These are phyloP conservation scores for Cerceris ruficornis DNA, from an alignment of 2,888 invertebrate genomes.

Conservation along the genomic window DNA sequence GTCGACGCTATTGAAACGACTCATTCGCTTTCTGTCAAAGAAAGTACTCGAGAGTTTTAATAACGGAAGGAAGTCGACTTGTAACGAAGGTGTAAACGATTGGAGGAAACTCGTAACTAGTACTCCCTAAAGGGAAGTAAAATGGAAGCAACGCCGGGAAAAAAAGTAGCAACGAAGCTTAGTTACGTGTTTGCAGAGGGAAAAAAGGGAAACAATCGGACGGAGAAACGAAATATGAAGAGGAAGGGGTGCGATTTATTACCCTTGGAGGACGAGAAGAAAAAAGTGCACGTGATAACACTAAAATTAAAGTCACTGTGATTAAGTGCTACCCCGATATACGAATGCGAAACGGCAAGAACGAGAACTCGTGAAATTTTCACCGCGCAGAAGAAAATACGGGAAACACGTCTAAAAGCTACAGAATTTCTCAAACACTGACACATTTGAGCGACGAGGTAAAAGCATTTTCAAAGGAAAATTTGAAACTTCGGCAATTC, in stretches of 20 bases:
- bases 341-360: conserved; percentile 25
- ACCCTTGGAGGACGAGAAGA: conserved; percentile 31
- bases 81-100: conserved; percentile 44
- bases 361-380: conserved; percentile 22
- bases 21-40: neutral
- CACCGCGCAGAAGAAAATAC: neutral
- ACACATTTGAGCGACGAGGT: too few species aligned
- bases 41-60: neutral
- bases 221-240: conserved; percentile 45
- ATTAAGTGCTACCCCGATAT: conserved; percentile 52
- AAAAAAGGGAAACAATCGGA: conserved; percentile 45
- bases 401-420: neutral
- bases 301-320: conserved; percentile 59
- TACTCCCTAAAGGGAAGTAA: conserved; percentile 31
- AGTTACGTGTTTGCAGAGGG: conserved; percentile 5
- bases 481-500: too few species aligned
- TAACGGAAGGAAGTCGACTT: neutral
- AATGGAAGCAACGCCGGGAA: conserved; percentile 36
- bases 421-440: neutral
- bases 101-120: conserved; percentile 7
- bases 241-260: conserved; percentile 51
- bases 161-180: conserved; percentile 25
- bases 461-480: too few species aligned
- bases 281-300: conserved; percentile 61
- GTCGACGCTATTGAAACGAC: neutral